Evolutionary conservation across 2,113 vertebrate genomes (phyloP).

Genomic region (Chloropsis cyanopogon): DNA sequence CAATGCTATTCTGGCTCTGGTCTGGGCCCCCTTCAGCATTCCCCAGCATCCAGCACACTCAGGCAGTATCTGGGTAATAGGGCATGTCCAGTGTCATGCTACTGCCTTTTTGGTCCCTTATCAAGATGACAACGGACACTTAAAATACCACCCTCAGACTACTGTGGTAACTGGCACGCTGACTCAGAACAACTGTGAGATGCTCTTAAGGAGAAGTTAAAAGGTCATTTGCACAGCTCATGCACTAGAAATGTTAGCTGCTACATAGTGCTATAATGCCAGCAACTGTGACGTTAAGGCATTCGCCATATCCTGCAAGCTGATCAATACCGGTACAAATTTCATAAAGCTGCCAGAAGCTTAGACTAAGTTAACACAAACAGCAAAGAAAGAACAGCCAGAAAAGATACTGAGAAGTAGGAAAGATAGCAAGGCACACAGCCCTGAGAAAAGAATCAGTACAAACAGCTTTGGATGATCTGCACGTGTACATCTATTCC

Average conservation of each 20-base stretch:
- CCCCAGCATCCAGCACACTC: neutral
- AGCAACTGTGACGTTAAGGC: neutral
- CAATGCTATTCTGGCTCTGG: neutral
- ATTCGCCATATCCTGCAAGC: neutral
- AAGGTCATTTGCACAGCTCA: conserved; percentile 25
- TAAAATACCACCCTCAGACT: conserved; percentile 16
- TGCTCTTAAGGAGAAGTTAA: neutral
- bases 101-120: neutral
- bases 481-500: neutral
- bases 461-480: neutral
- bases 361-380: neutral
- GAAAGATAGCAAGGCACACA: neutral
- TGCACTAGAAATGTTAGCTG: neutral
- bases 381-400: neutral
- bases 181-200: neutral
- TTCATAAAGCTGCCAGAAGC: neutral
- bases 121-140: neutral
- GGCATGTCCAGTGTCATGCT: neutral
- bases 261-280: neutral
- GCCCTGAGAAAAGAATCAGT: neutral
- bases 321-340: neutral
- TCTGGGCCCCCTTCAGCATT: neutral
- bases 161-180: neutral
- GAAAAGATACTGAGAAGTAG: neutral
- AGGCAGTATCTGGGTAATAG: neutral